A percentile compares a stretch with the other conserved stretches of the same genome.
Evolutionary conservation across 1,140 invertebrate species (phyloP).

Genomic region (Teleopsis dalmanni): DNA sequence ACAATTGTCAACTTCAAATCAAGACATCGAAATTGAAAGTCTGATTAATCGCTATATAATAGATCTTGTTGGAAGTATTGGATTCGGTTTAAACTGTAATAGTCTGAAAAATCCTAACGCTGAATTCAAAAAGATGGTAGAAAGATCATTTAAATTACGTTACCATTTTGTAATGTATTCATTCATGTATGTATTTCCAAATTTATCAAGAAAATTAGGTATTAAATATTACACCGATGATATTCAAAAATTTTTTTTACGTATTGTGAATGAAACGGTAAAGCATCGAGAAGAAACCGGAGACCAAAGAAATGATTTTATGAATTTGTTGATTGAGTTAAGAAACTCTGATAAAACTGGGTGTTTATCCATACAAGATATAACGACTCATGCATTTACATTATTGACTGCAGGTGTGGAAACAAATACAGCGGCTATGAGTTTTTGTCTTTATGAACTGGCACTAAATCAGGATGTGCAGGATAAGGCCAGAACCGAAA

Average conservation of each 20-base stretch:
- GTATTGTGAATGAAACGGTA: slow-evolving; percentile 36
- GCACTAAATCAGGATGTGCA: background rate
- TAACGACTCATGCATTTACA: slow-evolving; percentile 33
- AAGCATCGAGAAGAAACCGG: slow-evolving; percentile 39
- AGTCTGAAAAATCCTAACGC: slow-evolving; percentile 44
- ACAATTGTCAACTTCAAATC: slow-evolving; percentile 24
- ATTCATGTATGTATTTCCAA: slow-evolving; percentile 22
- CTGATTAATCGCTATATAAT: slow-evolving; percentile 54
- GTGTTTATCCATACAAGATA: slow-evolving; percentile 30
- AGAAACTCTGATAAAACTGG: slow-evolving; percentile 22
- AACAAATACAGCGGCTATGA: slow-evolving; percentile 43
- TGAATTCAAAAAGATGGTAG: slow-evolving; percentile 44
- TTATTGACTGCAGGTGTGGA: slow-evolving; percentile 41
- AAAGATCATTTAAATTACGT: slow-evolving; percentile 20
- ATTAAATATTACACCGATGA: slow-evolving; percentile 30
- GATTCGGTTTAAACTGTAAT: slow-evolving; percentile 48
- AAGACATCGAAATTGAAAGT: slow-evolving; percentile 49
- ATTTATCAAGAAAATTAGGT: slow-evolving; percentile 18
- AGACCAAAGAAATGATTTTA: slow-evolving; percentile 41
- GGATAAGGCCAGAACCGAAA: background rate
- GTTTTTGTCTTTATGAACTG: slow-evolving; percentile 20
- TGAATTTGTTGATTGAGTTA: slow-evolving; percentile 41
- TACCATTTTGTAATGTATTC: slow-evolving; percentile 17
- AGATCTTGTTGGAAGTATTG: slow-evolving; percentile 51
- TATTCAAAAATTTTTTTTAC: slow-evolving; percentile 39